These are phyloP conservation scores for Mylabris sibirica DNA, from an alignment of 2,888 invertebrate genomes.

Conservation along the genomic window DNA sequence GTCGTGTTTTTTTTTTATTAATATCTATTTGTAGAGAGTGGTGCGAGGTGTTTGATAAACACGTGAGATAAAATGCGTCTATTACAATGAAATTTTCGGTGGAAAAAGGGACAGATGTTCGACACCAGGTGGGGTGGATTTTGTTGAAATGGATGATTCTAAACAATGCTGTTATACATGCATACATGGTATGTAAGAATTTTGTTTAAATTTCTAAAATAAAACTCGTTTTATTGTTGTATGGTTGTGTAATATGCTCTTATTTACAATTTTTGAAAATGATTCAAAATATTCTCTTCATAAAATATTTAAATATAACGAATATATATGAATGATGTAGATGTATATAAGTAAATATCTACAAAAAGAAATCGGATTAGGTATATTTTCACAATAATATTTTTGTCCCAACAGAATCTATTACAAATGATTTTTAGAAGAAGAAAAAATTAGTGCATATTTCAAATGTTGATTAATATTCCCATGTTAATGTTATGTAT, in stretches of 20 bases:
- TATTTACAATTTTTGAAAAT: constrained; percentile 10
- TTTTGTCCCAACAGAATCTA: not conserved
- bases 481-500: too few species aligned
- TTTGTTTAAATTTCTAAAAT: not conserved
- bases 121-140: constrained; percentile 46
- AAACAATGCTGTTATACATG: not conserved
- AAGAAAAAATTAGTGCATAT: constrained; percentile 31
- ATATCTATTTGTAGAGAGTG: constrained; percentile 34
- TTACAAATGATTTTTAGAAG: constrained; percentile 8
- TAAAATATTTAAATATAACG: constrained; percentile 12
- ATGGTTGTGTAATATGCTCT: constrained; percentile 2
- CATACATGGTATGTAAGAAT: not conserved
- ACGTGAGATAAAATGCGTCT: constrained; percentile 49
- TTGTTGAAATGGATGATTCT: not conserved
- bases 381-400: not conserved
- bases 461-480: constrained; percentile 39
- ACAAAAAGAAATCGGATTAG: not conserved
- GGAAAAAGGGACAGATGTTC: constrained; percentile 48
- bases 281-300: constrained; percentile 1
- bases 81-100: constrained; percentile 49
- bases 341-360: constrained; percentile 3
- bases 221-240: not conserved
- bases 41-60: constrained; percentile 50
- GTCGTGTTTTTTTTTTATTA: not conserved
- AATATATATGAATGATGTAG: not conserved